Evolutionary conservation across 2,888 invertebrate species (phyloP), one percentile per base, ranked within the genome.

Genomic region (Orchesellides sinensis): DNA sequence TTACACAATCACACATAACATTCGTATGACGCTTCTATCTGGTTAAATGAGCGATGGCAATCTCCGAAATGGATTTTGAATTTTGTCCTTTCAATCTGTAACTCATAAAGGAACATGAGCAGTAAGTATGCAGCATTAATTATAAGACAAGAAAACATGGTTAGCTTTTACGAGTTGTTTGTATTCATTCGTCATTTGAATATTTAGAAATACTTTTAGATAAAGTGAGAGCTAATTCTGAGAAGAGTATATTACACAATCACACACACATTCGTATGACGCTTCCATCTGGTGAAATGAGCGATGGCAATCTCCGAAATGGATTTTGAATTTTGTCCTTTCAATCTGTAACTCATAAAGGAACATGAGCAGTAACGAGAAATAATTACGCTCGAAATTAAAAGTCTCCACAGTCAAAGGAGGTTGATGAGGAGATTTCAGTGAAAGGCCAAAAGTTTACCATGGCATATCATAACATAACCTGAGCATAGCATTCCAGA

Each of bases 361-460:
- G n/a, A 59, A 59, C 59, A 59, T 25, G 59, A 29, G 59, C 14
- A 61, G 35, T 74, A 63, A 73, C 63, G 32, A 63, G 32, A 74
- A 65, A 52, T 63, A 74, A 74, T 74, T 65, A 74, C 49, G 25
- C 32, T 63, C 65, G 12, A 74, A 65, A 73, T 56, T 72, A 65
- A 74, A 63, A 74, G 19, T 14, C 40, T 40, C n/a, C 12, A 17
- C 52, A 52, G 17, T 52, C 52, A 21, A 52, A 17, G 52, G 49
- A 49, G 49, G 40, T 40, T 74, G 21, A 25, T 2, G 47, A 35
- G 21, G 32, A 59, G 59, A 19, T 25, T 56, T 40, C 40, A 66
- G 73, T 52, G 52, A 68, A 77, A 77, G 66, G 68, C 17, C 59
- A 56, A 77, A 68, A 47, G 59, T 63, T 2, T n/a, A n/a, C n/a